Evolutionary conservation across 2,888 invertebrate species (phyloP).

Genomic region (Melipona beecheii): DNA sequence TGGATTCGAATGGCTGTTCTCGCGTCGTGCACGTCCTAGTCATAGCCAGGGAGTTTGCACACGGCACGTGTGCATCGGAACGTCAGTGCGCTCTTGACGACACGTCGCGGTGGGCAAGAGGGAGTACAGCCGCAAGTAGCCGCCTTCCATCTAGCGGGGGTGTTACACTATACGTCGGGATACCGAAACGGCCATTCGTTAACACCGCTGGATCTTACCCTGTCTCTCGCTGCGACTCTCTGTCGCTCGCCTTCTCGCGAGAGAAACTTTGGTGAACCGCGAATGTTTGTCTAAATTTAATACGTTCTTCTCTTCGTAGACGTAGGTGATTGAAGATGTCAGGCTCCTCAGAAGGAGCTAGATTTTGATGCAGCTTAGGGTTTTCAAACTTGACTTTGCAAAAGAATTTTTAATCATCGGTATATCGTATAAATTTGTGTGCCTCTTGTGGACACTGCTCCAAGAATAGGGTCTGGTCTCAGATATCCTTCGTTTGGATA

Average conservation of each 20-base stretch:
- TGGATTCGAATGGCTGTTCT: conserved; percentile 84
- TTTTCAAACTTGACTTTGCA: no score
- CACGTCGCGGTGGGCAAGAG: conserved; percentile 66
- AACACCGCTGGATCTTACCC: not conserved
- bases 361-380: no score
- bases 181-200: conserved; percentile 14
- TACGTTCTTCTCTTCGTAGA: no score
- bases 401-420: no score
- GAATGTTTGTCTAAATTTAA: not conserved
- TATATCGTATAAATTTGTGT: no score
- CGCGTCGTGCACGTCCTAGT: conserved; percentile 82
- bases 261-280: not conserved
- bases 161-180: conserved; percentile 56
- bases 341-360: no score
- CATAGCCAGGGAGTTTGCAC: conserved; percentile 83
- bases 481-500: not conserved
- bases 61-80: conserved; percentile 83
- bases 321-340: no score
- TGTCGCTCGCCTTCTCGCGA: not conserved
- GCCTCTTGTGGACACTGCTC: no score
- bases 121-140: conserved; percentile 44
- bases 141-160: conserved; percentile 60
- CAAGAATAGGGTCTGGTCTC: no score
- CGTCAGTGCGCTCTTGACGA: conserved; percentile 76
- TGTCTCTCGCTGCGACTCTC: no score